Conservation (phyloP, 2,888 invertebrate species). For the Adineta ricciae region DNA sequence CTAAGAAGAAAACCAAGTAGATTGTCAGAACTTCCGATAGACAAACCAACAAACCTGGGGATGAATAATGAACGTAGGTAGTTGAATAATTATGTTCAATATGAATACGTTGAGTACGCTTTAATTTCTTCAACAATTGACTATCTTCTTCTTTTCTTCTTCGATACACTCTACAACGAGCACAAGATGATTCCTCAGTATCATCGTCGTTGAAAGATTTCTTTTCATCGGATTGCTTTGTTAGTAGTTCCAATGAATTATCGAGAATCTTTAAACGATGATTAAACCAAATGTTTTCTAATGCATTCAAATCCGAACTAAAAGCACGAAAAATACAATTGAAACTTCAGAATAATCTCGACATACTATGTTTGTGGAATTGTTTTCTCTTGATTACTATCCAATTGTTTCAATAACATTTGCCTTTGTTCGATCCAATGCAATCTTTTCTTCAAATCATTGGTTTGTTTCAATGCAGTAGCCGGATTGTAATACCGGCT, state of each 20-base stretch:
- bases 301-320: background rate
- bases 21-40: too few relatives aligned
- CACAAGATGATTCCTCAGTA: background rate
- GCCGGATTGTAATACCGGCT: background rate
- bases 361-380: background rate
- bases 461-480: background rate
- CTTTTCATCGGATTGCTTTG: background rate
- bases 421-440: conserved; percentile 6
- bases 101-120: background rate
- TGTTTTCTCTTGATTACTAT: background rate
- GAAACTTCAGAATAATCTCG: too few relatives aligned
- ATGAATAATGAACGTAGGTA: background rate
- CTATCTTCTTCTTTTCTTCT: background rate
- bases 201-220: background rate
- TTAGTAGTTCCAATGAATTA: background rate
- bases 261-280: background rate
- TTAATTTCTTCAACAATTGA: conserved; percentile 1
- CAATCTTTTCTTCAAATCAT: background rate
- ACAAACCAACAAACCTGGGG: background rate
- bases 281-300: background rate
- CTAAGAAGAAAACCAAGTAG: too few relatives aligned
- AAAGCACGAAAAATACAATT: background rate
- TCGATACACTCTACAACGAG: conserved; percentile 12
- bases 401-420: background rate
- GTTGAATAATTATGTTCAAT: background rate